phyloP scores from a whole-genome alignment of 2,113 vertebrate species.

The Scatophagus argus region DNA sequence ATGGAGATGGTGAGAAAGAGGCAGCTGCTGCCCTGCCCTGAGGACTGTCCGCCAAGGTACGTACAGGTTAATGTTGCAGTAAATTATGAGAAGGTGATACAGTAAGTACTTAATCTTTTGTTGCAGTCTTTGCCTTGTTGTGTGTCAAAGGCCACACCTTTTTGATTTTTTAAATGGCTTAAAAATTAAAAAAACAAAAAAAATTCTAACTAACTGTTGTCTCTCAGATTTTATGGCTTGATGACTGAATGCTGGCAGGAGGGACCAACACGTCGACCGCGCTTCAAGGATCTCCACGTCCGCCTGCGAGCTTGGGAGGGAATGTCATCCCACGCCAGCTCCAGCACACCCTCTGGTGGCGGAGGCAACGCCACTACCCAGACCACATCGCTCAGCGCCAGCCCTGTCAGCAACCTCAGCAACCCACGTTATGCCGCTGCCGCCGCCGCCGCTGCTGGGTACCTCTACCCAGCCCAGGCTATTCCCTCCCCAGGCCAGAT shows the following conservation, averaged over 20 bases:
- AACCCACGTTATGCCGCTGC: slow-evolving; percentile 89
- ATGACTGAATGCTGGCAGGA: slow-evolving; percentile 99
- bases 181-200: too few relatives aligned
- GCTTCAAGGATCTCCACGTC: slow-evolving; percentile 94
- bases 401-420: slow-evolving; percentile 97
- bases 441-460: slow-evolving; percentile 87
- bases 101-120: not conserved
- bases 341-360: slow-evolving; percentile 94
- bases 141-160: not conserved
- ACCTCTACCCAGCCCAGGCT: slow-evolving; percentile 91
- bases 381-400: slow-evolving; percentile 97
- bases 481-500: slow-evolving; percentile 89
- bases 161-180: too few relatives aligned
- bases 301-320: slow-evolving; percentile 97
- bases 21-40: slow-evolving; percentile 95
- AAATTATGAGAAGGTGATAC: not conserved
- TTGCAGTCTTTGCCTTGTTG: not conserved
- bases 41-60: slow-evolving; percentile 93
- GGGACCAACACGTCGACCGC: slow-evolving; percentile 90
- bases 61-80: not conserved
- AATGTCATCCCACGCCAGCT: slow-evolving; percentile 95
- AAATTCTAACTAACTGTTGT: not conserved
- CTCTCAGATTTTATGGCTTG: slow-evolving; percentile 89
- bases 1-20: slow-evolving; percentile 98
- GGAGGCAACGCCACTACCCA: slow-evolving; percentile 98